Evolutionary conservation across 2,888 invertebrate genomes (phyloP).

Genomic region (Hyposoter didymator): DNA sequence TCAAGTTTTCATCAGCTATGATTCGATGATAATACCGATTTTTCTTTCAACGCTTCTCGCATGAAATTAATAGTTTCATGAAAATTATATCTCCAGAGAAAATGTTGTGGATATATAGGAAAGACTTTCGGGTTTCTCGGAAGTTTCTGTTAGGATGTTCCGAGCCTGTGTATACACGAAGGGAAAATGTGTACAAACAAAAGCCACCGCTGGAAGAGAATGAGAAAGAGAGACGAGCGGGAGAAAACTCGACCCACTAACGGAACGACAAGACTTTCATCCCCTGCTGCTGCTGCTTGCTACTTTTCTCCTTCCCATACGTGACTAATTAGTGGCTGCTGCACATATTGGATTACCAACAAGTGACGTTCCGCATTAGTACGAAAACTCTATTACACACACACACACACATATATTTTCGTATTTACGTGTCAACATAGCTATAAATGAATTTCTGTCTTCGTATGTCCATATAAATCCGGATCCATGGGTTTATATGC

Average conservation of each 20-base stretch:
- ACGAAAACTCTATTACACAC: background rate
- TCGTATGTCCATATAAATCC: background rate
- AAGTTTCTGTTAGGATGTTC: background rate
- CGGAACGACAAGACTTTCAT: slow-evolving; percentile 38
- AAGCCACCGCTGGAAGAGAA: background rate
- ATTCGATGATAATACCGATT: background rate
- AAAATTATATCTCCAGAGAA: background rate
- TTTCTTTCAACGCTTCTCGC: background rate
- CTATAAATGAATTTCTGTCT: background rate
- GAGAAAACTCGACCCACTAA: slow-evolving; percentile 49
- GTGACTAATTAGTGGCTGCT: slow-evolving; percentile 62
- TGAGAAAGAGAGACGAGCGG: background rate
- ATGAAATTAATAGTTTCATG: background rate
- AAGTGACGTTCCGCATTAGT: slow-evolving; percentile 44
- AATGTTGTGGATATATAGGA: background rate
- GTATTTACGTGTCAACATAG: background rate
- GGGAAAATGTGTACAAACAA: background rate
- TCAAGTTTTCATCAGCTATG: no score
- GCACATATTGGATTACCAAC: slow-evolving; percentile 63
- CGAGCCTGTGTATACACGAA: background rate
- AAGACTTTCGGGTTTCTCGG: background rate
- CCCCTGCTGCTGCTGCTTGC: background rate
- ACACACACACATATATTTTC: background rate
- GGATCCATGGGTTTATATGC: slow-evolving; percentile 3
- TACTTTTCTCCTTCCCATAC: slow-evolving; percentile 10